Conservation (phyloP, 2,797 vertebrate genomes). For the Rhincodon typus region DNA sequence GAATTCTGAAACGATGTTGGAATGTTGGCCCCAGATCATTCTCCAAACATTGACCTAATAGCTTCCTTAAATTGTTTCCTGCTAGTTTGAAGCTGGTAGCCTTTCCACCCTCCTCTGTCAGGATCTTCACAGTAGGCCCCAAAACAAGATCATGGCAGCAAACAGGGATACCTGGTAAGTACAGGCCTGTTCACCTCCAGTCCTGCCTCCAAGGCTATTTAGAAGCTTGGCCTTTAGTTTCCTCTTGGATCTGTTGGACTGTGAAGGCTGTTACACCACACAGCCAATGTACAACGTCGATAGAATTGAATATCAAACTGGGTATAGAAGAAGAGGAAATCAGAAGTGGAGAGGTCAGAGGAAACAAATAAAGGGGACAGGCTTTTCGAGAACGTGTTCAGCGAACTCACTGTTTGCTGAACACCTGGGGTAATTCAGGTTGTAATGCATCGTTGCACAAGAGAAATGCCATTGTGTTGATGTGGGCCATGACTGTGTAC, state of each 20-base stretch:
- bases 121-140: background rate
- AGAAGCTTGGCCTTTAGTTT: background rate
- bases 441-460: conserved; percentile 13
- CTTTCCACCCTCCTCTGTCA: background rate
- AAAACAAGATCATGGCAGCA: background rate
- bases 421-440: background rate
- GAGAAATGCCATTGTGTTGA: background rate
- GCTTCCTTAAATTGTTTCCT: too few species aligned
- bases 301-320: background rate
- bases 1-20: too few species aligned
- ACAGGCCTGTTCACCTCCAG: background rate
- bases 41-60: too few species aligned
- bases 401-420: background rate
- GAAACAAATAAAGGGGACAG: background rate
- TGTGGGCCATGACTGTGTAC: background rate
- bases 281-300: background rate
- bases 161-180: background rate
- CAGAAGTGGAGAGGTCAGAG: background rate
- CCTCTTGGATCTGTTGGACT: background rate
- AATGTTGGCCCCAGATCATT: too few species aligned
- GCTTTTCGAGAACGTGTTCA: background rate
- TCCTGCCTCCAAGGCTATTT: background rate
- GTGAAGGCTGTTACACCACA: background rate
- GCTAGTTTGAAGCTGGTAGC: background rate
- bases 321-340: background rate